Evolutionary conservation across 2,888 invertebrate genomes (phyloP), one percentile per base, ranked within the genome.

Genomic region (Tenthredo amoena): DNA sequence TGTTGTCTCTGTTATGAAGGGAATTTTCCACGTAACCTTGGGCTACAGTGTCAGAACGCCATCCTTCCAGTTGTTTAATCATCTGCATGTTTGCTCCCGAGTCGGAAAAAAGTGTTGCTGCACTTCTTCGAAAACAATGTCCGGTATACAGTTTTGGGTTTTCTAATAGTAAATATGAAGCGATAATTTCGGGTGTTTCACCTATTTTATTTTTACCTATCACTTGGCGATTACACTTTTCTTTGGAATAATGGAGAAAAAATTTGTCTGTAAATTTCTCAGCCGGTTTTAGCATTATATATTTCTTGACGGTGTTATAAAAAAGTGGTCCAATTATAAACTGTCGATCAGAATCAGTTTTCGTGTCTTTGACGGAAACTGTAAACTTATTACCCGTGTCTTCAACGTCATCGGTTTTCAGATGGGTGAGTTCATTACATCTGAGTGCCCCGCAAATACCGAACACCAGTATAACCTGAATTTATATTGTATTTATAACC

Each of bases 71-170:
- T 86, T 86, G 85, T 79, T 87, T 87, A 2, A 87, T 82, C 86
- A 86, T 87, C 1, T 71, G 72, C 31, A 68, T 79, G 74, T 79
- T 86, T 10, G 87, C 86, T 79, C 87, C 87, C 12, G 87, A 87
- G 58, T 87, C 65, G 47, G 87, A 87, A 47, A 87, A 82, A 40
- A 87, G 86, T 18, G 87, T 87, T 79, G 87, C 86, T 34, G 83
- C 85, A 76, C 86, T 87, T 84, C 87, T 84, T 5, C 87, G 86
- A 40, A 86, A 87, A 72, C 86, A 87, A 86, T 88, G 87, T 9
- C 87, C 87, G 76, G 87, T 86, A 83, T 87, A 87, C 18, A 15
- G 7, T 86, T 85, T 87, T 40, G 86, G 26, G 76, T 86, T 74
- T 26, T 76, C 55, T 65, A 87, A 84, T n/a, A 85, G 81, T 79